Evolutionary conservation across 2,797 vertebrate genomes (phyloP).

Genomic region (Acrossocheilus wenchowensis): DNA sequence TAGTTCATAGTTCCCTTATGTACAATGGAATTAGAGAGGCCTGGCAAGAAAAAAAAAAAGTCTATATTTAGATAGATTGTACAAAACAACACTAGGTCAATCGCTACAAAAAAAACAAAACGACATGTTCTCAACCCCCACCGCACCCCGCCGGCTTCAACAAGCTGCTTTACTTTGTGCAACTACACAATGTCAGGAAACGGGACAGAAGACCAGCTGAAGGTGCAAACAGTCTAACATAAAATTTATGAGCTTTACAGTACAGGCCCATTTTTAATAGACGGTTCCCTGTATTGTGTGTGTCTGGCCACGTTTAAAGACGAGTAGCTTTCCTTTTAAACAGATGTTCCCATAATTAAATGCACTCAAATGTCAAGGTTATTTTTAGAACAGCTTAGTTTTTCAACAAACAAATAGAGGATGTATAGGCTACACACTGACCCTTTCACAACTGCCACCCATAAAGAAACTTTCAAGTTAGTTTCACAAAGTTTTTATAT

Average conservation of each 20-base stretch:
- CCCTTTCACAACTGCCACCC: not conserved
- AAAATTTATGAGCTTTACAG: conserved; percentile 47
- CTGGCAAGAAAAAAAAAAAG: conserved; percentile 41
- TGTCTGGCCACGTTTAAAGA: not conserved
- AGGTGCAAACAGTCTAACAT: conserved; percentile 70
- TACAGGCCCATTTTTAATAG: not conserved
- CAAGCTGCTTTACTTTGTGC: conserved; percentile 65
- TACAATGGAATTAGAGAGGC: conserved; percentile 61
- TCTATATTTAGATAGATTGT: conserved; percentile 74
- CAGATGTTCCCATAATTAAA: conserved; percentile 45
- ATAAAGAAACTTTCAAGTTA: not conserved
- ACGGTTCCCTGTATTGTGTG: not conserved
- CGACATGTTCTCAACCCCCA: conserved; percentile 54
- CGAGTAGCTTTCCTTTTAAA: conserved; percentile 34
- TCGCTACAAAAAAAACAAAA: conserved; percentile 51
- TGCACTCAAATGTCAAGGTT: conserved; percentile 37
- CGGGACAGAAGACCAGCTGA: conserved; percentile 71
- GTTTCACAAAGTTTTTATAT: conserved; percentile 13
- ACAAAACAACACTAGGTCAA: conserved; percentile 56
- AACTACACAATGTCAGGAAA: conserved; percentile 84
- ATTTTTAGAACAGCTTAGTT: conserved; percentile 42
- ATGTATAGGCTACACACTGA: conserved; percentile 13
- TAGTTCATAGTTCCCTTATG: conserved; percentile 47
- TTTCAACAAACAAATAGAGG: conserved; percentile 33
- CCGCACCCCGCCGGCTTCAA: conserved; percentile 33